Evolutionary conservation across 2,888 invertebrate species (phyloP).

Genomic region (Thereva unica): DNA sequence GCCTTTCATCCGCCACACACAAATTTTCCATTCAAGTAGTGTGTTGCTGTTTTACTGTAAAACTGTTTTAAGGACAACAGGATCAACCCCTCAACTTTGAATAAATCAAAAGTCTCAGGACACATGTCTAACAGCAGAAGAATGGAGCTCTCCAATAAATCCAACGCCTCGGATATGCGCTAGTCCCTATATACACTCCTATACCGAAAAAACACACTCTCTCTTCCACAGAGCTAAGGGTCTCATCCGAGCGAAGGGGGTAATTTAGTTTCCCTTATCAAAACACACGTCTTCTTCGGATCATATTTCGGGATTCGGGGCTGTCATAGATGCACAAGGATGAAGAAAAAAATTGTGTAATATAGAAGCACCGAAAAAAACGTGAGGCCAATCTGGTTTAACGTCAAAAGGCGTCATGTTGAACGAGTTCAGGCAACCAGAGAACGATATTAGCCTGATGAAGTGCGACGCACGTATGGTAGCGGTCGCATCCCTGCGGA

Average conservation of each 20-base stretch:
- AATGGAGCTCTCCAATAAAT: slow-evolving; percentile 32
- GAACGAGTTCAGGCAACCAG: not conserved
- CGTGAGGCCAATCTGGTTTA: too few species aligned
- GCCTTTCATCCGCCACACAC: too few species aligned
- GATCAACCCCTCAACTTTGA: slow-evolving; percentile 16
- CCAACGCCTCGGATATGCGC: slow-evolving; percentile 29
- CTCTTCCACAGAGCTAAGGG: not conserved
- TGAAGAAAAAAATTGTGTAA: too few species aligned
- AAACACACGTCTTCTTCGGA: slow-evolving; percentile 16
- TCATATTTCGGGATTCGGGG: slow-evolving; percentile 27
- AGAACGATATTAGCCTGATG: slow-evolving; percentile 34
- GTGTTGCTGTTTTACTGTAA: not conserved
- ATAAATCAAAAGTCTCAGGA: slow-evolving; percentile 36
- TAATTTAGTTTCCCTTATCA: slow-evolving; percentile 37
- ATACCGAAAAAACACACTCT: too few species aligned
- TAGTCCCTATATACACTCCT: not conserved
- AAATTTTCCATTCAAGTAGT: too few species aligned
- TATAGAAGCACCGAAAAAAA: too few species aligned
- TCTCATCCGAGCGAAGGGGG: slow-evolving; percentile 27
- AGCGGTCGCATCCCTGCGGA: not conserved
- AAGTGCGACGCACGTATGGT: slow-evolving; percentile 27
- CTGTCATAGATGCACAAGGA: slow-evolving; percentile 8
- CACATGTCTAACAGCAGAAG: slow-evolving; percentile 11
- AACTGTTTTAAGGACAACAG: slow-evolving; percentile 17
- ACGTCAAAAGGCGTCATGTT: too few species aligned